Base-by-base conservation (phyloP, 2,113 vertebrate species). In the Coturnix japonica region DNA sequence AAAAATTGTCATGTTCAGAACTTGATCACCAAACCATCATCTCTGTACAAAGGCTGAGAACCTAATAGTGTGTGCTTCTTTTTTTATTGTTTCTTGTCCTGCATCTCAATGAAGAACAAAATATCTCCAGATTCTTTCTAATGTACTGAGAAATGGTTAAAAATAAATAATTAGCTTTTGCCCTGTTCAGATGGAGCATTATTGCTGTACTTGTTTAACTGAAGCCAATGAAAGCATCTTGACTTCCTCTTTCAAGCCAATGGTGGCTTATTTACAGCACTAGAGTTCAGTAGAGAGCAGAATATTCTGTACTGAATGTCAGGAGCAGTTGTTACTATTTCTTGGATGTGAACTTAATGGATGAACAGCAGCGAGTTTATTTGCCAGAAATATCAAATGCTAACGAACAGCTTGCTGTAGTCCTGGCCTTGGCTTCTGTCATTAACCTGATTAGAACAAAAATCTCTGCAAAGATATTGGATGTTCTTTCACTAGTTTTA, bases 351-450 rank as follows among this genome's bases (percentile, higher is more conserved):
- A 92, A 77, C 92, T 80, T 80, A 92, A 87, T 91, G 84, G 71
- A 11, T 87, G 89, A 95, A 74, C 91, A 94, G 92, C 89, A 91
- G 84, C 71, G 84, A 91, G 59, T 91, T 93, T 91, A 87, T 93
- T 92, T 91, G 89, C 95, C 94, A 94, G 94, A 92, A 95, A 92
- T 92, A 95, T 92, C 92, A 96, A 95, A 95, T 94, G 91, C 74
- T 95, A 94, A 91, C 0, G n/a, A 96, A 94, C 94, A 96, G 89
- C 92, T 95, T 95, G 93, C 84, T 87, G 51, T 85, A 93, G 81
- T 81, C 78, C 78, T 93, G 81, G 93, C 81, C 87, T 87, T 94
- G 93, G 85, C 87, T 96, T 90, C 82, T 0, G 1, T 86, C 80
- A 54, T 95, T 96, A 96, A 93, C 94, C 89, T 91, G 94, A 88